These are phyloP conservation scores for Crax fasciolata DNA, from an alignment of 2,797 vertebrate genomes.

Conservation along the genomic window DNA sequence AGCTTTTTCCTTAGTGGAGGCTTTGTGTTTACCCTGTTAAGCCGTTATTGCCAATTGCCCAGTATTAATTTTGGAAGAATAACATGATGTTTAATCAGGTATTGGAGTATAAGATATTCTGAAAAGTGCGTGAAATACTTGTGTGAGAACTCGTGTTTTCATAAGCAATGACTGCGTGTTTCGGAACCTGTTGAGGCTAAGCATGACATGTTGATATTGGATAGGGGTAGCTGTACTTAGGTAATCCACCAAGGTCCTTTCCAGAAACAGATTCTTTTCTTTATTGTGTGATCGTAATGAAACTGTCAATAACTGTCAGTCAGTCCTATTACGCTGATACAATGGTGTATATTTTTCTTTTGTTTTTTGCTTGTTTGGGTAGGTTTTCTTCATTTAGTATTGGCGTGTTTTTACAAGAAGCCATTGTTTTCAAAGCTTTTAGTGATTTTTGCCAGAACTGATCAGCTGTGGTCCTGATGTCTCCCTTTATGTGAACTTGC, in stretches of 20 bases:
- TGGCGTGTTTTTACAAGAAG: not conserved
- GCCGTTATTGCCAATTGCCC: not conserved
- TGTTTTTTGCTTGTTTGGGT: not conserved
- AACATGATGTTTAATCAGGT: not conserved
- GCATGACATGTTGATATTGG: accelerated
- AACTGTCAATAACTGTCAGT: not conserved
- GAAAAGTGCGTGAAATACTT: not conserved
- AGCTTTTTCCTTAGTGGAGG: not conserved
- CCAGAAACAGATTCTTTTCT: not conserved
- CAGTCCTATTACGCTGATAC: not conserved
- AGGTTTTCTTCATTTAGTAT: not conserved
- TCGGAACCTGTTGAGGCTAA: not conserved
- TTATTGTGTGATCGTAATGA: not conserved
- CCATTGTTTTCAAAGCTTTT: not conserved
- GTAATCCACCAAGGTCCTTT: not conserved
- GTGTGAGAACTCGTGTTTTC: not conserved
- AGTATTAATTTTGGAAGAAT: not conserved
- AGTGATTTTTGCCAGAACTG: not conserved
- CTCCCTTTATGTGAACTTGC: not conserved
- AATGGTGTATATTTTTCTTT: not conserved
- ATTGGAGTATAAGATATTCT: not conserved
- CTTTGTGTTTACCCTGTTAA: not conserved
- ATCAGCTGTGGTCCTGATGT: accelerated
- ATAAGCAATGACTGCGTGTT: not conserved
- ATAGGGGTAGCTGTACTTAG: not conserved